Evolutionary conservation across 2,113 vertebrate genomes (phyloP).

Genomic region (Craseonycteris thonglongyai): DNA sequence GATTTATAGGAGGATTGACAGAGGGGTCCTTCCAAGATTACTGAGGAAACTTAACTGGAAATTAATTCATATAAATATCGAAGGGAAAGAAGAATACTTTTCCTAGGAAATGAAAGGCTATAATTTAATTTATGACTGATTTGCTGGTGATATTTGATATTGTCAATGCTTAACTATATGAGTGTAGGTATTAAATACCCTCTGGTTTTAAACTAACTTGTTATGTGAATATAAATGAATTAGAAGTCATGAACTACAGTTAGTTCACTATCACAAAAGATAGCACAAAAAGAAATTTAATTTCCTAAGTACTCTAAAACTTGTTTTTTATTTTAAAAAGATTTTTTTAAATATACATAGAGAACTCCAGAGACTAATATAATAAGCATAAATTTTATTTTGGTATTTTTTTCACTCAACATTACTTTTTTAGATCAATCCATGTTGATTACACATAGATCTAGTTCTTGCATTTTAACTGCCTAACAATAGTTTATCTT

Average conservation of each 20-base stretch:
- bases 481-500: background rate
- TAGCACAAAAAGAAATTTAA: background rate
- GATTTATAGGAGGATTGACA: background rate
- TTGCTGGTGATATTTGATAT: background rate
- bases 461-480: background rate
- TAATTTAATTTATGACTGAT: background rate
- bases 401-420: background rate
- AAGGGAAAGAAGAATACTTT: background rate
- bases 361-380: background rate
- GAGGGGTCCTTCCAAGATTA: background rate
- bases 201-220: background rate
- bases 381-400: background rate
- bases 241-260: background rate
- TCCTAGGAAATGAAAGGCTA: background rate
- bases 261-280: background rate
- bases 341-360: background rate
- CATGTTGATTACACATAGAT: background rate
- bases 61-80: background rate
- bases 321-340: background rate
- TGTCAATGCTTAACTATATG: background rate
- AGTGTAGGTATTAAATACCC: background rate
- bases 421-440: background rate
- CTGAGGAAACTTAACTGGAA: background rate
- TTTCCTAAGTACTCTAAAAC: background rate
- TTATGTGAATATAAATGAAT: background rate